These are phyloP conservation scores for Nezara viridula DNA, from an alignment of 2,888 invertebrate genomes.

Conservation along the genomic window DNA sequence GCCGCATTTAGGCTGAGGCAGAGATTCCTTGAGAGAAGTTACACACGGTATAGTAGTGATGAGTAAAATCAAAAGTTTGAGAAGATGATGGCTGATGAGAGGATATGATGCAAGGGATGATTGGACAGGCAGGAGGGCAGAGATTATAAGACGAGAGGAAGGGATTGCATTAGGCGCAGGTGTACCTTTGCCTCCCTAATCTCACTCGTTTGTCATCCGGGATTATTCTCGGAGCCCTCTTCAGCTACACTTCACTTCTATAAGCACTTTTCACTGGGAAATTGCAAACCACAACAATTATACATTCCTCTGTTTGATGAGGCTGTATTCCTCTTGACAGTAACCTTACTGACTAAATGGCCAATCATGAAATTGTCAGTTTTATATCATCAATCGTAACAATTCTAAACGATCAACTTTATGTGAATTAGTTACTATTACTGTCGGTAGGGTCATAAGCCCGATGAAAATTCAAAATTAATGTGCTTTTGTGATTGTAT, in stretches of 20 bases:
- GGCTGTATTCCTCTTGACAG: background rate
- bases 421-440: too few species aligned
- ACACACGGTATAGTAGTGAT: background rate
- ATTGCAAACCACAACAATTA: background rate
- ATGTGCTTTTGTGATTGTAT: too few species aligned
- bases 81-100: background rate
- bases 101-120: background rate
- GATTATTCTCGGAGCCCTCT: background rate
- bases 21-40: too few species aligned
- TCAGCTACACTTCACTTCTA: background rate
- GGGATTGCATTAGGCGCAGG: background rate
- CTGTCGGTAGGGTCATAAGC: too few species aligned
- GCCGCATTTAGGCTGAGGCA: too few species aligned
- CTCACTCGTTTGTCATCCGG: slow-evolving; percentile 26
- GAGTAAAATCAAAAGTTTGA: background rate
- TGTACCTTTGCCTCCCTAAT: background rate
- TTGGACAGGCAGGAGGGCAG: slow-evolving; percentile 34
- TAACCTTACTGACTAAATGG: too few species aligned
- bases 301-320: background rate
- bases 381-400: too few species aligned
- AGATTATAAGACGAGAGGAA: slow-evolving; percentile 12
- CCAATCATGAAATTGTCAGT: too few species aligned
- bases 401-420: too few species aligned
- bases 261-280: background rate
- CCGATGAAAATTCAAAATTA: too few species aligned